phyloP scores from a whole-genome alignment of 2,113 vertebrate species.

The Callipepla squamata region DNA sequence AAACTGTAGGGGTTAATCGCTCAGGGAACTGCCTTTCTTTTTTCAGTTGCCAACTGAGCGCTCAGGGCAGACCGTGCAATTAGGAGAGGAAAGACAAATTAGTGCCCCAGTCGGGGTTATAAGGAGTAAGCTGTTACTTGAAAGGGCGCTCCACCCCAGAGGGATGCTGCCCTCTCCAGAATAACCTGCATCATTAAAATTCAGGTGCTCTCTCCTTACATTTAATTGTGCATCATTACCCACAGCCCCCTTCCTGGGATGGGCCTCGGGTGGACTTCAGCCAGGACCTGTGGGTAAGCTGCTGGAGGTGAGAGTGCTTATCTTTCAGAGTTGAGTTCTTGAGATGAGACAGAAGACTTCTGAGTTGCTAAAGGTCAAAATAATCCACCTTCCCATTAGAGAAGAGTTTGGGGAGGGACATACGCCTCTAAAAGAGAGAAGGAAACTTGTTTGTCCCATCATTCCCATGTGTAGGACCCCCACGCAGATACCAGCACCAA shows the following conservation, averaged over 20 bases:
- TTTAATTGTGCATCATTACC: background rate
- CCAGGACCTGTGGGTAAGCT: no score
- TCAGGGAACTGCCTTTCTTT: no score
- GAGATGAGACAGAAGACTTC: no score
- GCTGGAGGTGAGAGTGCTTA: no score
- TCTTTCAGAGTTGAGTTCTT: no score
- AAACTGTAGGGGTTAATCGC: no score
- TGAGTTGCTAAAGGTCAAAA: no score
- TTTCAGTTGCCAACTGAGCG: background rate
- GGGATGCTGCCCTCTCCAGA: background rate
- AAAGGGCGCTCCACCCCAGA: background rate
- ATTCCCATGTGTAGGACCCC: background rate
- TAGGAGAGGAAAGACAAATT: background rate
- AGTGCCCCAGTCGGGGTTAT: background rate
- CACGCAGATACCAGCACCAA: background rate
- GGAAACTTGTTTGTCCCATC: background rate
- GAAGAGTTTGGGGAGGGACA: slow-evolving; percentile 82
- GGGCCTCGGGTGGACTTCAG: no score
- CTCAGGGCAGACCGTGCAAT: background rate
- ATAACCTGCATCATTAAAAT: background rate
- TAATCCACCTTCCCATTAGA: no score
- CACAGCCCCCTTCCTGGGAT: background rate
- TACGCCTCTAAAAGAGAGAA: slow-evolving; percentile 84
- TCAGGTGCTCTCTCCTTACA: background rate
- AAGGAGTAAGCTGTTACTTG: background rate